A percentile compares a stretch with the other conserved stretches of the same genome.
These are phyloP conservation scores for Tetranychus truncatus DNA, from an alignment of 2,888 invertebrate genomes.

Conservation along the genomic window DNA sequence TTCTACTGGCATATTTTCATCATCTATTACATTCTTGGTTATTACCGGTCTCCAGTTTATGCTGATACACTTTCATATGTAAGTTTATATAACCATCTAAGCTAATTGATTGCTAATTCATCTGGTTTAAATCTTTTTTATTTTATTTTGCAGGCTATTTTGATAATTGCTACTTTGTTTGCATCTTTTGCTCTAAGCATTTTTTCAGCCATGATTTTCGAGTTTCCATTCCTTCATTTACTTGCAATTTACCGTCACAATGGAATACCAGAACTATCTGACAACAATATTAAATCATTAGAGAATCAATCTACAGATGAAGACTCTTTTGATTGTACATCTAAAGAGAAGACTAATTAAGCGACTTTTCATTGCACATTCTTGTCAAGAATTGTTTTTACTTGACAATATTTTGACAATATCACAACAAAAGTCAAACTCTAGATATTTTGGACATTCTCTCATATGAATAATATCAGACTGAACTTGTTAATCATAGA, in stretches of 20 bases:
- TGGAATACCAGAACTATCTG: neutral
- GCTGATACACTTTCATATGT: neutral
- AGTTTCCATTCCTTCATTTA: neutral
- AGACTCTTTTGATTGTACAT: neutral
- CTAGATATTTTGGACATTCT: too few relatives aligned
- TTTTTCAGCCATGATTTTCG: neutral
- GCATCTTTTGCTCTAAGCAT: neutral
- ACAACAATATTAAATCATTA: neutral
- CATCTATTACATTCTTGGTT: neutral
- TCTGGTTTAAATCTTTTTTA: neutral
- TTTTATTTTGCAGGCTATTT: neutral
- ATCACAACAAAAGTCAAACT: too few relatives aligned
- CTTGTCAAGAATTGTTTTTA: too few relatives aligned
- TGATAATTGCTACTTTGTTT: neutral
- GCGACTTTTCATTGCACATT: too few relatives aligned
- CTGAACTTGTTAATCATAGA: too few relatives aligned
- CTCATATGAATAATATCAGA: too few relatives aligned
- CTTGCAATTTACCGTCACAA: neutral
- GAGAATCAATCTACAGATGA: neutral
- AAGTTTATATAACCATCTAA: neutral
- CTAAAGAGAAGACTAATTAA: too few relatives aligned
- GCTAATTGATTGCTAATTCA: neutral
- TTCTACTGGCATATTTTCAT: slow-evolving; percentile 4
- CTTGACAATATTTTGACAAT: too few relatives aligned
- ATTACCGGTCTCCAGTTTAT: neutral